A percentile compares a stretch with the other conserved stretches of the same genome.
These are phyloP conservation scores for Junco hyemalis DNA, from an alignment of 2,113 vertebrate genomes.

Conservation along the genomic window DNA sequence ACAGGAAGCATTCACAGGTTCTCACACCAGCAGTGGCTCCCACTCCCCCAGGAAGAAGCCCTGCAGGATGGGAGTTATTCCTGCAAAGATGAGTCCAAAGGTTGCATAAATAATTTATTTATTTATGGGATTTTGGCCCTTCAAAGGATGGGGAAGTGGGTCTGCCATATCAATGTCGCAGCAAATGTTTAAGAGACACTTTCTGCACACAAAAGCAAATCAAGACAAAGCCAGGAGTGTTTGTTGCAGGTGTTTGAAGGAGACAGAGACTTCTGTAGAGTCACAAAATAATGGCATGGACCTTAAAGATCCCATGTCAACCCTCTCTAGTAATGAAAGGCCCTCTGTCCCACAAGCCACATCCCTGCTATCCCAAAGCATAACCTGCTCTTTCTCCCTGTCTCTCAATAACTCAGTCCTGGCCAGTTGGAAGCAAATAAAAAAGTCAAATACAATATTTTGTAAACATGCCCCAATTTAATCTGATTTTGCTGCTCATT, in stretches of 20 bases:
- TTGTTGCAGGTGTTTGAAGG: neutral
- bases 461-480: neutral
- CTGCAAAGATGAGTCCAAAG: neutral
- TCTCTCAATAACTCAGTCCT: neutral
- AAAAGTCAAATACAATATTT: neutral
- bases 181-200: neutral
- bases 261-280: neutral
- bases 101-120: conserved; percentile 40
- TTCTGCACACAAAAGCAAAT: neutral
- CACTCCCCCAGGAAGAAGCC: neutral
- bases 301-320: neutral
- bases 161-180: neutral
- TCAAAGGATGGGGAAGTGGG: neutral
- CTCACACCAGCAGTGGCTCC: neutral
- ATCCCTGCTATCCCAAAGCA: neutral
- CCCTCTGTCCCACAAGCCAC: neutral
- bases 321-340: neutral
- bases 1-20: neutral
- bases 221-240: neutral
- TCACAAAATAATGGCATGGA: neutral
- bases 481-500: neutral
- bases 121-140: too few species aligned
- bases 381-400: neutral
- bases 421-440: neutral
- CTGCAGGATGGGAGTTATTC: neutral